Evolutionary conservation across 2,797 vertebrate species (phyloP), one percentile per base, ranked within the genome.

Genomic region (Cynodonichthys magdalenae): DNA sequence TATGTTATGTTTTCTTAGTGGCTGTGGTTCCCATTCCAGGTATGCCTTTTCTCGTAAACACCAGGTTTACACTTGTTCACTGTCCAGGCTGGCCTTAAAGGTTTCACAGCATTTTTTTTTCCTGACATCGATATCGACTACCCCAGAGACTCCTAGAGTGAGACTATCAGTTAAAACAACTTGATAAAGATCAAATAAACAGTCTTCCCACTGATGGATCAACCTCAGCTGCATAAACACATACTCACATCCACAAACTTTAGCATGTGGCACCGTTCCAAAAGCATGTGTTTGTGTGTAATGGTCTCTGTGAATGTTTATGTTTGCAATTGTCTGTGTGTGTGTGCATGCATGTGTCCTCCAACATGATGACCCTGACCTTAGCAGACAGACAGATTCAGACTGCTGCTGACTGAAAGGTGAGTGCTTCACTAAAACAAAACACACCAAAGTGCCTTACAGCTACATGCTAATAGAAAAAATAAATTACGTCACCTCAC

Each of bases 131-230:
- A 79, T 87, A 88, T 89, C 79, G 45, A n/a, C 86, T 74, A 86
- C 75, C 73, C 71, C 75, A 77, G 71, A 81, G 72, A 87, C 68
- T 88, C 75, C 79, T 74, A 89, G 82, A 88, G 86, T 77, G 53
- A 62, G 66, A 74, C 68, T 60, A 66, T 75, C 77, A 87, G 82
- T 86, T 92, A 90, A 89, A 91, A 89, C 89, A 91, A 90, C 80
- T 75, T 87, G 89, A 91, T 90, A 89, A 81, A 65, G 76, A 92
- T 92, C 90, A 87, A 90, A 91, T 90, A 91, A 91, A 91, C 89
- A 90, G 67, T 71, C 77, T 50, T 81, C 58, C 79, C 49, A 44
- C 50, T 74, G 57, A 76, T 59, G 41, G 72, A 89, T 89, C 87
- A 89, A 78, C 80, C 78, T 85, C 89, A 86, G 89, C 89, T 88